A percentile compares a stretch with the other conserved stretches of the same genome.
Evolutionary conservation across 2,888 invertebrate genomes (phyloP).

Genomic region (Athrips mouffetella): DNA sequence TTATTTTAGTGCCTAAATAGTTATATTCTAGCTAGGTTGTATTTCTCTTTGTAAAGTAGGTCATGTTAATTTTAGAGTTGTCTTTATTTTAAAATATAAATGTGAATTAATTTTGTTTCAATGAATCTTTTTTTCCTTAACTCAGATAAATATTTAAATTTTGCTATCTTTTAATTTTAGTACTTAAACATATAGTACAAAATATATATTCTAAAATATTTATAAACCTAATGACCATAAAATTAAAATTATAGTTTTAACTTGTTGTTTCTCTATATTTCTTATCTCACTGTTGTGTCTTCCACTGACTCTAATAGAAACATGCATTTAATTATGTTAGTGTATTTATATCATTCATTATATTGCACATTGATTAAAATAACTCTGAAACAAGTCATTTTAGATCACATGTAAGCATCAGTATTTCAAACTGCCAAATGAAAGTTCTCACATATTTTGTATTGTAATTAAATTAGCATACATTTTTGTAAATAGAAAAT

Average conservation of each 20-base stretch:
- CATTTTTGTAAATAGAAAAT: conserved; percentile 1
- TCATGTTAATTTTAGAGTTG: conserved; percentile 5
- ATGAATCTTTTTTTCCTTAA: too few relatives aligned
- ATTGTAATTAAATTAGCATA: conserved; percentile 7
- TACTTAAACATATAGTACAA: too few relatives aligned
- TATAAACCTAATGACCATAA: not conserved
- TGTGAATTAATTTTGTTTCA: not conserved
- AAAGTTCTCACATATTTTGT: not conserved
- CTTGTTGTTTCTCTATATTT: conserved; percentile 19
- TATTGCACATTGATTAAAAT: conserved; percentile 21
- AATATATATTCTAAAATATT: too few relatives aligned
- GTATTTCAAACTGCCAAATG: conserved; percentile 24
- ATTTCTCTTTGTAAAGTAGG: conserved; percentile 4
- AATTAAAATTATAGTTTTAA: conserved; percentile 14
- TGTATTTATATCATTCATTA: conserved; percentile 20
- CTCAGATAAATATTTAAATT: too few relatives aligned
- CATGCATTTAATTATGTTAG: conserved; percentile 27
- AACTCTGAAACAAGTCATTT: conserved; percentile 12
- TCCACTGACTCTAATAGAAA: conserved; percentile 37
- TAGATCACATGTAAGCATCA: not conserved
- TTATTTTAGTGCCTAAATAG: not conserved
- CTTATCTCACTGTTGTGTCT: conserved; percentile 42
- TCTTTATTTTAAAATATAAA: conserved; percentile 5
- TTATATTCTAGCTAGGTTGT: not conserved
- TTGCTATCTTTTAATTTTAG: too few relatives aligned